phyloP scores from a whole-genome alignment of 2,113 vertebrate genomes.

The Phrynosoma blainvillii region DNA sequence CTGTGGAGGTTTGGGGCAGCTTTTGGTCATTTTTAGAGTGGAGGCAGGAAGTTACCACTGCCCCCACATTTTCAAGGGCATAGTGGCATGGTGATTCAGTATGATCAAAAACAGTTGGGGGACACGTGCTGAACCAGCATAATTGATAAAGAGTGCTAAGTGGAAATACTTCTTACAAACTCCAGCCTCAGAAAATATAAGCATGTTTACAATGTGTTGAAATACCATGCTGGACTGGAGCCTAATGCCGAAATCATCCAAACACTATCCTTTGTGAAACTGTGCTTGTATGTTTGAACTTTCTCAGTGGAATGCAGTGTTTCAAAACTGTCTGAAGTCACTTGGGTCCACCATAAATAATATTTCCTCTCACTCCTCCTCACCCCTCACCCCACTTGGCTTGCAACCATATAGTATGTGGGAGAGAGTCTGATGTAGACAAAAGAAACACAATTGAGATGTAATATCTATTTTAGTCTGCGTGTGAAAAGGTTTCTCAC shows the following conservation, averaged over 20 bases:
- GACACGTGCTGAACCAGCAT: too few relatives aligned
- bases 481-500: conserved; percentile 8
- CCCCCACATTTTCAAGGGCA: too few relatives aligned
- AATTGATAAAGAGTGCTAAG: neutral
- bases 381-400: neutral
- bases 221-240: neutral
- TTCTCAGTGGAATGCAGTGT: neutral
- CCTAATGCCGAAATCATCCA: neutral
- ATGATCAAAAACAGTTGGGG: too few relatives aligned
- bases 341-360: neutral
- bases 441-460: neutral
- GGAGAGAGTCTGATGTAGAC: neutral
- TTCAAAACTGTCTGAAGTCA: neutral
- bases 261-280: neutral
- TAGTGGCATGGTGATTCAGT: too few relatives aligned
- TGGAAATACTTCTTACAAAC: neutral
- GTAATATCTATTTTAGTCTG: neutral
- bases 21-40: too few relatives aligned
- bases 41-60: too few relatives aligned
- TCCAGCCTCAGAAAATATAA: neutral
- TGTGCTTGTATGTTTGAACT: neutral
- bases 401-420: neutral
- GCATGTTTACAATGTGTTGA: neutral
- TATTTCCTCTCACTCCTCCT: neutral
- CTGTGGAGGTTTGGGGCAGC: too few relatives aligned